Percentiles rank a stretch among this genome's conserved stretches.
Evolutionary conservation across 2,888 invertebrate species (phyloP).

Genomic region (Dasysyrphus tricinctus): DNA sequence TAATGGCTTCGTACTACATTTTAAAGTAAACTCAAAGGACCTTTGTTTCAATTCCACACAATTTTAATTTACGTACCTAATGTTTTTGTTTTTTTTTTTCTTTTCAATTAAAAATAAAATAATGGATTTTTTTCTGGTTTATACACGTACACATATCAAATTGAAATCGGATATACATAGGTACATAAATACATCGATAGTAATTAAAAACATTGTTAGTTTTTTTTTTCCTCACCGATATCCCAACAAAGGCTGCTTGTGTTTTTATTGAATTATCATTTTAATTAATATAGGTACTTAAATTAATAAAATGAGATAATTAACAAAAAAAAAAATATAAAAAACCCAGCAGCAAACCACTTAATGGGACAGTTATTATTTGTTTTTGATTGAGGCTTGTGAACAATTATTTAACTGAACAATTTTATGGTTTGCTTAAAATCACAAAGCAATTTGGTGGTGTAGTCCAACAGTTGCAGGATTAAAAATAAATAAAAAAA

Average conservation of each 20-base stretch:
- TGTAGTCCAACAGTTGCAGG: not conserved
- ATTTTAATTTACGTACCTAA: not conserved
- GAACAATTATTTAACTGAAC: constrained; percentile 39
- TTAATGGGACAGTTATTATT: constrained; percentile 4
- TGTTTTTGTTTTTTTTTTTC: not conserved
- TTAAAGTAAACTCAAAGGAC: constrained; percentile 3
- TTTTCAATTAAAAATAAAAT: not conserved
- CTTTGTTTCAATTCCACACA: not conserved
- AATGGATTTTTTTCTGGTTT: not conserved
- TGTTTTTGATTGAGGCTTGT: constrained; percentile 16
- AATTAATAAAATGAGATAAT: constrained; percentile 55
- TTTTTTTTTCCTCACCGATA: not conserved
- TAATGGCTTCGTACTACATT: not conserved
- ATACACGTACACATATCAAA: not conserved
- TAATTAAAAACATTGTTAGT: not conserved
- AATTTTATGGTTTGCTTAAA: not conserved
- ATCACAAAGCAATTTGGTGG: not conserved
- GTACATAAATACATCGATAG: not conserved
- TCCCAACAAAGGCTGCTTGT: not conserved
- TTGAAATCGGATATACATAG: not conserved
- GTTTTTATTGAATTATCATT: constrained; percentile 39
- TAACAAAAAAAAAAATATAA: too few relatives aligned
- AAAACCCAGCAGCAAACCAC: not conserved
- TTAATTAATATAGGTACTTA: constrained; percentile 43
- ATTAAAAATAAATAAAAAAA: constrained; percentile 60